phyloP scores from a whole-genome alignment of 1,140 invertebrate genomes.

The Drosophila pseudoobscura region DNA sequence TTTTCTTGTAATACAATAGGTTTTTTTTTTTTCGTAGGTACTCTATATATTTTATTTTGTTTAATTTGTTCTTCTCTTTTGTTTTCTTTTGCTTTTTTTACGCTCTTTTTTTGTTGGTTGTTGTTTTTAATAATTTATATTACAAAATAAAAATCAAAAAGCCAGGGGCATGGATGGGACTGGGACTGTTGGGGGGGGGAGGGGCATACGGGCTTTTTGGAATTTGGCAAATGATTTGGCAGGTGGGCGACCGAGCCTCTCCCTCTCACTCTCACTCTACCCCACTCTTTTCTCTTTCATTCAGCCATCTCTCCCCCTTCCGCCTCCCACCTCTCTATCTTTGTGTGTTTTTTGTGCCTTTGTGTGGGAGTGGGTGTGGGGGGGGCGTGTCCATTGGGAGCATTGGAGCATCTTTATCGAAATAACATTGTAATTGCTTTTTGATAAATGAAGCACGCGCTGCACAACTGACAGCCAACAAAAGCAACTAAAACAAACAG shows the following conservation, averaged over 20 bases:
- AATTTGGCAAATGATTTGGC: constrained; percentile 55
- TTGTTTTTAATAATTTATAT: constrained; percentile 33
- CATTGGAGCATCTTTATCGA: constrained; percentile 61
- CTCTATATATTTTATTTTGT: constrained; percentile 18
- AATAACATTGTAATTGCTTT: constrained; percentile 80
- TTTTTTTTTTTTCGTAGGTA: constrained; percentile 35
- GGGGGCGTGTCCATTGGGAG: constrained; percentile 46
- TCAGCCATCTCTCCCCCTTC: background rate
- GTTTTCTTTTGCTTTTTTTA: constrained; percentile 31
- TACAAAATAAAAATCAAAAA: constrained; percentile 34
- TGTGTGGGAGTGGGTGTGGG: constrained; percentile 24
- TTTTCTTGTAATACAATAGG: constrained; percentile 50
- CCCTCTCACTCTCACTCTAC: background rate
- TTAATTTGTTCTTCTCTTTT: constrained; percentile 12
- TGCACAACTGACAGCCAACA: constrained; percentile 69
- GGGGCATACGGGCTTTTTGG: background rate
- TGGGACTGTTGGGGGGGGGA: too few relatives aligned
- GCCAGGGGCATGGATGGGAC: background rate
- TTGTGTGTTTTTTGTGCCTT: background rate
- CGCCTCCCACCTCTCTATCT: constrained; percentile 1
- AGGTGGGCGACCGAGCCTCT: constrained; percentile 37
- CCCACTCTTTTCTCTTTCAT: constrained; percentile 17
- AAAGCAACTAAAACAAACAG: constrained; percentile 52
- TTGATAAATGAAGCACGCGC: constrained; percentile 80
- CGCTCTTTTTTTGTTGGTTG: constrained; percentile 10